Base-by-base conservation (phyloP, 2,888 invertebrate species). In the Lapara coniferarum region DNA sequence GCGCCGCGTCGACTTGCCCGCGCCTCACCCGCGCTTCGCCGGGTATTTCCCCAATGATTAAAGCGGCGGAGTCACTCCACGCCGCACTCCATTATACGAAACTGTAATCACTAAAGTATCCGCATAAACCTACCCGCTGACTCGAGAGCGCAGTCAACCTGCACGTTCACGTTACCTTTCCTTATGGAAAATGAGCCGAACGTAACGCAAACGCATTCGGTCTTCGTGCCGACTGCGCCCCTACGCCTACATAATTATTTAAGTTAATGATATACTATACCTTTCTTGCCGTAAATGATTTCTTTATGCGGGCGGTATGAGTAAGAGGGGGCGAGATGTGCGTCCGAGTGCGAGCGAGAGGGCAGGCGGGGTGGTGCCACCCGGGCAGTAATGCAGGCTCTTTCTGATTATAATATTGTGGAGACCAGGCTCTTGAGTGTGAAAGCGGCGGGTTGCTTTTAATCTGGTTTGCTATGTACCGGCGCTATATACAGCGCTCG, bases 181-280 rank as follows among this genome's bases (percentile, higher is more conserved):
- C 73, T 7, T 37, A 59, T 68, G 25, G 13, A 46, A 66, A 67
- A 63, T 49, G 19, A 49, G 46, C 46, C 10, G 55, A 2, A 51
- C 52, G 51, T 51, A 75, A 83, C 82, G 81, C 25, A 71, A 85
- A 82, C 86, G 79, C 74, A 72, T 10, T 69, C 70, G n/a, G 67
- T 5, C 30, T 46, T 52, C 44, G 67, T 74, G 37, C 72, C 51
- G 76, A 78, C 81, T 81, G 68, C 74, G 76, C 71, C 72, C 57
- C 71, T 81, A 82, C 87, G 84, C 83, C 86, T 81, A 86, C 88
- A 86, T 92, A 89, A 92, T 92, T 92, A 92, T 92, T 91, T 91
- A 89, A 92, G 88, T 89, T 92, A 92, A 93, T 93, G 91, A 92
- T 91, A 89, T 90, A 89, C 86, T 87, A 89, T 90, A 90, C 88